Conservation (phyloP, 2,888 invertebrate species). For the Cryptocephalus moraei region DNA sequence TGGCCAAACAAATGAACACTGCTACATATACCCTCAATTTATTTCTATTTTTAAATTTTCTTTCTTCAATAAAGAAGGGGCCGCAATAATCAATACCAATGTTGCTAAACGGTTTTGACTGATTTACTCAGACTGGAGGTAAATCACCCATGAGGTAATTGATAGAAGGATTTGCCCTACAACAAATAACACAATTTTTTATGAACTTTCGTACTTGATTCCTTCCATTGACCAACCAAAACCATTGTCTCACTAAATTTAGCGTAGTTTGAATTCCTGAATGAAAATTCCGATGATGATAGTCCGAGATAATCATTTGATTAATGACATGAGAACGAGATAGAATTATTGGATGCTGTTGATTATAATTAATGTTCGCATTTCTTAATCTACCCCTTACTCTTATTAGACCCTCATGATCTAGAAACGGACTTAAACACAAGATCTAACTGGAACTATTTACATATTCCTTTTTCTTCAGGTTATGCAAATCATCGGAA, state of each 20-base stretch:
- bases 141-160: too few species aligned
- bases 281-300: slow-evolving; percentile 3
- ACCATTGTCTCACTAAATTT: slow-evolving; percentile 3
- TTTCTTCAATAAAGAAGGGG: background rate
- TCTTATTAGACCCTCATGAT: slow-evolving; percentile 4
- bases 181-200: background rate
- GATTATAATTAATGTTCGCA: background rate
- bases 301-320: background rate
- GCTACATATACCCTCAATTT: background rate
- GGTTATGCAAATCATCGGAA: too few species aligned
- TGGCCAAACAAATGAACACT: slow-evolving; percentile 4
- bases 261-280: slow-evolving; percentile 2
- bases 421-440: slow-evolving; percentile 10
- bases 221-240: slow-evolving; percentile 2
- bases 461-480: too few species aligned
- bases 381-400: slow-evolving; percentile 11
- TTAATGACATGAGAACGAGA: slow-evolving; percentile 1
- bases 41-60: background rate
- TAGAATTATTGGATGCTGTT: slow-evolving; percentile 3
- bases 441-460: too few species aligned
- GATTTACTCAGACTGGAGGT: background rate
- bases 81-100: too few species aligned
- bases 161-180: too few species aligned
- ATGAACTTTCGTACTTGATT: background rate
- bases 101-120: background rate